phyloP scores from a whole-genome alignment of 2,797 vertebrate species.

The Cirrhinus mrigala region DNA sequence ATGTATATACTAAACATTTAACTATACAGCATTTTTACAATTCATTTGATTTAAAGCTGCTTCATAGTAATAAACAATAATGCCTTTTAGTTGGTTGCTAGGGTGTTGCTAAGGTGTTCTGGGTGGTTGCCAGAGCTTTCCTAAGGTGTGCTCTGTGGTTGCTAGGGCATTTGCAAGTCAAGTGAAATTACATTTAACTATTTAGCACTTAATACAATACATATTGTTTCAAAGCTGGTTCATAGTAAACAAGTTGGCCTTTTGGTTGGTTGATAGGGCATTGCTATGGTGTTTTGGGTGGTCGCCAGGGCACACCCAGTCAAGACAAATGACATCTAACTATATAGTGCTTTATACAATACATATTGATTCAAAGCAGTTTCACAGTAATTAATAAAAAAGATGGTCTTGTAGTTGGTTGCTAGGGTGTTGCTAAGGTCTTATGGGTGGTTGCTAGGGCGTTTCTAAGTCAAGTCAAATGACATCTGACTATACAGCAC shows the following conservation, averaged over 20 bases:
- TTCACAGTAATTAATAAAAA: too few relatives aligned
- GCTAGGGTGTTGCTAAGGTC: too few relatives aligned
- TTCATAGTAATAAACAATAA: background rate
- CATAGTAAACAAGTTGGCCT: background rate
- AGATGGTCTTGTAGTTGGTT: too few relatives aligned
- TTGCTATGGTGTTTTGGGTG: too few relatives aligned
- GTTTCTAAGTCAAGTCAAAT: background rate
- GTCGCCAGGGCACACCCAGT: too few relatives aligned
- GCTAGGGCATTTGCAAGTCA: background rate
- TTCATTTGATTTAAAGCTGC: background rate
- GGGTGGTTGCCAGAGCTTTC: background rate
- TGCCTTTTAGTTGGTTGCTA: background rate
- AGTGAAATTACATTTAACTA: background rate
- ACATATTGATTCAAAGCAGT: too few relatives aligned
- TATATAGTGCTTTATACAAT: too few relatives aligned
- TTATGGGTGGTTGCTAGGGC: background rate
- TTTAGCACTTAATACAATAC: background rate
- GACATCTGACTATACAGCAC: too few relatives aligned
- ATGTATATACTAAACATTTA: too few relatives aligned
- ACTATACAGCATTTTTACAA: background rate
- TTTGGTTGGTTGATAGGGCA: too few relatives aligned
- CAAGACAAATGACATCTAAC: too few relatives aligned
- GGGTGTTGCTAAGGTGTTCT: background rate
- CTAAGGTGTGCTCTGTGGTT: background rate
- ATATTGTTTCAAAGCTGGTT: background rate